Evolutionary conservation across 2,113 vertebrate species (phyloP), one percentile per base, ranked within the genome.

Genomic region (Pseudorectes ferrugineus): DNA sequence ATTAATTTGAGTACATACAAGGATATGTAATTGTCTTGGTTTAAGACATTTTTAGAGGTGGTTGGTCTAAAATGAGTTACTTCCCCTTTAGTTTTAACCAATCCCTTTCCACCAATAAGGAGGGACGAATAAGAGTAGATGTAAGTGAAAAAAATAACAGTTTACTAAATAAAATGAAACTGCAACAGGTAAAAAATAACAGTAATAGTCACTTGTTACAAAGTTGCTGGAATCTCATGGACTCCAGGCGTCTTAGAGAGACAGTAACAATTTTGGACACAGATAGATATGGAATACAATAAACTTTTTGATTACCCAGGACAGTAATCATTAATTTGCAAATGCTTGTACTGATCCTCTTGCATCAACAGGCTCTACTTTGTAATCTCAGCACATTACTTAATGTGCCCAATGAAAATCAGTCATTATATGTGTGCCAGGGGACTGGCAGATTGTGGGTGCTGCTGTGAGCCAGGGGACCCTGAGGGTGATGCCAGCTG

Each of bases 371-470:
- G 38, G 9, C 15, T 85, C 36, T 73, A 12, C 16, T 51, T 80
- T 51, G 36, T 45, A 45, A 70, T 38, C 26, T 77, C 75, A 61
- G n/a, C n/a, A 78, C 0, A 0, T 70, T 46, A 46, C 13, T 81
- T 63, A 35, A 55, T 42, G 35, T 59, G 19, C 22, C n/a, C 48
- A 26, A 7, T n/a, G 51, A 79, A 71, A 89, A 48, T 58, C 86
- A 72, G 40, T 40, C 14, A 33, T 40, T 58, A 21, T 10, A n/a
- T 0, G 0, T 29, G 24, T 87, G 62, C n/a, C 67, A 61, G 31
- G 20, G 12, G 18, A 45, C 54, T 38, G 63, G 35, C 38, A 49
- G 28, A 23, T 25, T 48, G 5, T 42, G 15, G 23, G n/a, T 45
- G 29, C 49, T 89, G 42, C 40, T 59, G 20, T 35, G 25, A 76